phyloP scores from a whole-genome alignment of 92 coral and sea anemone species.

The Phenganax stokvisi region DNA sequence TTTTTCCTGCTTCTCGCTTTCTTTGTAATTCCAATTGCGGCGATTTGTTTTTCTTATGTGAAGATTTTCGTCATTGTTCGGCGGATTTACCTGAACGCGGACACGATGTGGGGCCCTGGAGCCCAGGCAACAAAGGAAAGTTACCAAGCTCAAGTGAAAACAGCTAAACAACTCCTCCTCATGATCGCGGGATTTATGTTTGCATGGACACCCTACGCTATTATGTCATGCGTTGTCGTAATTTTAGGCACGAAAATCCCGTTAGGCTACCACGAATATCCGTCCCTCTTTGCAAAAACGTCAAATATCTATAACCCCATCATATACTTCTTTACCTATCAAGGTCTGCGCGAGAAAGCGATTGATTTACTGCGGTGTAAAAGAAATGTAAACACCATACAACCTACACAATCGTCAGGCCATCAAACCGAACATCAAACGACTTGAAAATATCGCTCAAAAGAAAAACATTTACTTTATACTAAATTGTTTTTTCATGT shows the following conservation, averaged over 20 bases:
- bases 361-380: constrained; percentile 38
- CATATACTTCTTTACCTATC: constrained; percentile 56
- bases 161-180: constrained; percentile 46
- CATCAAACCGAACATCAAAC: no score
- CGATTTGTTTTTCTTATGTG: constrained; percentile 40
- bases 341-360: constrained; percentile 48
- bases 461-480: no score
- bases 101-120: constrained; percentile 48
- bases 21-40: constrained; percentile 52
- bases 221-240: constrained; percentile 56
- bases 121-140: constrained; percentile 50
- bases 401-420: constrained; percentile 5
- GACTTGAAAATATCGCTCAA: no score
- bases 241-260: constrained; percentile 40
- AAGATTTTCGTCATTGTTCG: constrained; percentile 47
- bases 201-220: constrained; percentile 61
- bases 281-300: constrained; percentile 57
- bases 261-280: constrained; percentile 31
- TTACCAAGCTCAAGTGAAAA: constrained; percentile 43
- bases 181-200: constrained; percentile 63
- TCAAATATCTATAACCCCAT: constrained; percentile 56
- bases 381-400: constrained; percentile 28
- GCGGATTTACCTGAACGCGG: constrained; percentile 44
- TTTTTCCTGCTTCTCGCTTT: constrained; percentile 48
- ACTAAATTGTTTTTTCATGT: no score